Conservation (phyloP, 2,888 invertebrate genomes). For the Athetis lepigone region DNA sequence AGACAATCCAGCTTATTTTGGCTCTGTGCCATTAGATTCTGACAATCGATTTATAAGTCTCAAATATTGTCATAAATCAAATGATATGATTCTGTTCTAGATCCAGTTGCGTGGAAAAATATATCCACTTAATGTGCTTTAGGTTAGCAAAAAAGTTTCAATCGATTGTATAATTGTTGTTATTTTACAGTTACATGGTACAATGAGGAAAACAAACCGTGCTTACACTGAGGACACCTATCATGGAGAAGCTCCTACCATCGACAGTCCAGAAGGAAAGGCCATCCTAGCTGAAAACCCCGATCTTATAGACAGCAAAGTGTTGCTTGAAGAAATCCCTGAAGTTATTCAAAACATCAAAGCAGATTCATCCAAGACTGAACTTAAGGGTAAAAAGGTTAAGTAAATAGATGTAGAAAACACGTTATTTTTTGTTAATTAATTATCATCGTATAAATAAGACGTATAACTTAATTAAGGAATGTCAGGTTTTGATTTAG, state of each 20-base stretch:
- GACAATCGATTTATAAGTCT: slow-evolving; percentile 10
- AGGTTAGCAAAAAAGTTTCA: neutral
- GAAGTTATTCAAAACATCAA: slow-evolving; percentile 47
- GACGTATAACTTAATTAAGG: neutral
- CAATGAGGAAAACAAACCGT: slow-evolving; percentile 91
- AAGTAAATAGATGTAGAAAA: slow-evolving; percentile 21
- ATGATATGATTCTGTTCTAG: neutral
- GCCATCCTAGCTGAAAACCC: slow-evolving; percentile 75
- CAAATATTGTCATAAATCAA: slow-evolving; percentile 11
- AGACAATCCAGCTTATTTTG: slow-evolving; percentile 19
- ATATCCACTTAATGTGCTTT: neutral
- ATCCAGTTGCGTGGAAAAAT: neutral
- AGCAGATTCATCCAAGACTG: slow-evolving; percentile 43
- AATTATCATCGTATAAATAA: slow-evolving; percentile 19
- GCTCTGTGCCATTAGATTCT: slow-evolving; percentile 4
- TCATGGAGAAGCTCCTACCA: slow-evolving; percentile 89
- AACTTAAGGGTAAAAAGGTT: slow-evolving; percentile 37
- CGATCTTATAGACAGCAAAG: slow-evolving; percentile 69
- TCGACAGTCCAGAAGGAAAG: slow-evolving; percentile 87
- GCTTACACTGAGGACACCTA: slow-evolving; percentile 93
- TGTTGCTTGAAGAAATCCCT: slow-evolving; percentile 46
- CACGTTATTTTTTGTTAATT: slow-evolving; percentile 30
- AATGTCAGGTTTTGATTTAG: neutral
- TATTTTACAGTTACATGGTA: slow-evolving; percentile 92
- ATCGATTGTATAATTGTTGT: neutral